Evolutionary conservation across 2,113 vertebrate genomes (phyloP), one percentile per base, ranked within the genome.

Genomic region (Herpetotheres cachinnans): DNA sequence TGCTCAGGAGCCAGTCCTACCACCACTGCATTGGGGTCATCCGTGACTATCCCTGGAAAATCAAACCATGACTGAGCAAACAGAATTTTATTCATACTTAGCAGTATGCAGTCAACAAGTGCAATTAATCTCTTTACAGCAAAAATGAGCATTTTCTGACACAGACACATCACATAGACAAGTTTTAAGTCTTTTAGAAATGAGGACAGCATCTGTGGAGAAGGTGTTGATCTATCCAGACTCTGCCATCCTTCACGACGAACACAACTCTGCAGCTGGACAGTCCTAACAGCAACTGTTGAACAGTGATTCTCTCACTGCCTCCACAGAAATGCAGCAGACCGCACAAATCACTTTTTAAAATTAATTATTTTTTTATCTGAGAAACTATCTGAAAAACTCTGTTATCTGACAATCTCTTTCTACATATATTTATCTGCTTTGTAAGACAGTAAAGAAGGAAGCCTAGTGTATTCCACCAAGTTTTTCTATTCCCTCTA

Each of bases 1-100:
- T 98, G 99, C 67, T 99, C 98, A 16, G 99, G 99, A 89, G 99
- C 99, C 92, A 99, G 97, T 87, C 99, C 99, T 19, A 99, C 79
- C 72, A 99, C 99, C 40, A 99, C 99, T 10, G 99, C 99, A 16
- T 99, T 99, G 44, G 99, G 99, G 49, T 99, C 97, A 6, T 96
- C 97, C 0, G 98, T 99, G 90, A 98, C 98, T 38, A 99, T 97
- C 82, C 99, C 99, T 99, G 94, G 19, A 83, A 96, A 96, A 70
- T 0, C 29, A 82, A 89, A 90, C 80, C 9, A 6, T 2, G 4
- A 12, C n/a, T 69, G 40, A 94, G 74, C 0, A 0, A 72, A 36
- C 4, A 15, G 69, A 22, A 73, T 25, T 80, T 32, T 27, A 42
- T 38, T 62, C 70, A 32, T 32, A 76, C 38, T 56, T 16, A 17